phyloP scores from a whole-genome alignment of 2,797 vertebrate genomes.

The Loriculus beryllinus region DNA sequence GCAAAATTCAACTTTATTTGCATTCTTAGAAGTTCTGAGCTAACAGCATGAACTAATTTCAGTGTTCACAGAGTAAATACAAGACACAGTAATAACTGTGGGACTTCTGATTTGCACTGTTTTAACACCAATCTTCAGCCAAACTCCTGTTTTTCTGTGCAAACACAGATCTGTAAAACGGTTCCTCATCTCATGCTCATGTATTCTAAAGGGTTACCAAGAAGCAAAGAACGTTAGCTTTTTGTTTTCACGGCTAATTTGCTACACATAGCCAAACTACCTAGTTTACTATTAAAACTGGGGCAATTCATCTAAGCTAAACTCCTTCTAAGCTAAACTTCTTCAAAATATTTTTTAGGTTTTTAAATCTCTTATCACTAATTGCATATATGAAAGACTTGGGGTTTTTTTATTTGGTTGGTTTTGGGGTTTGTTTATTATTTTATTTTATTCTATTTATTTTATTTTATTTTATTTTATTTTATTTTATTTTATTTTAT shows the following conservation, averaged over 20 bases:
- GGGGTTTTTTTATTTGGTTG: fast-evolving
- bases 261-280: neutral
- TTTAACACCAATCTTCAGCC: neutral
- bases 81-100: neutral
- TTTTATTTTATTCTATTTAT: neutral
- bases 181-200: neutral
- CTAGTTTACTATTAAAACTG: neutral
- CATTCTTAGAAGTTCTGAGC: neutral
- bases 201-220: neutral
- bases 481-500: neutral
- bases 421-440: too few species aligned
- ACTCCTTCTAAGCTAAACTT: too few species aligned
- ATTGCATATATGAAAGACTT: neutral
- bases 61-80: neutral
- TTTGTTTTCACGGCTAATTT: neutral
- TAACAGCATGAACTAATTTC: neutral
- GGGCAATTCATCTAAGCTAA: neutral
- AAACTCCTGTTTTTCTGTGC: neutral
- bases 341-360: neutral
- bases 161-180: neutral
- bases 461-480: neutral
- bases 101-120: neutral
- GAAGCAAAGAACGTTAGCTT: neutral
- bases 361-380: neutral
- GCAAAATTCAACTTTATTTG: neutral